phyloP scores from a whole-genome alignment of 1,140 invertebrate genomes.

The Psilanteris sp. region DNA sequence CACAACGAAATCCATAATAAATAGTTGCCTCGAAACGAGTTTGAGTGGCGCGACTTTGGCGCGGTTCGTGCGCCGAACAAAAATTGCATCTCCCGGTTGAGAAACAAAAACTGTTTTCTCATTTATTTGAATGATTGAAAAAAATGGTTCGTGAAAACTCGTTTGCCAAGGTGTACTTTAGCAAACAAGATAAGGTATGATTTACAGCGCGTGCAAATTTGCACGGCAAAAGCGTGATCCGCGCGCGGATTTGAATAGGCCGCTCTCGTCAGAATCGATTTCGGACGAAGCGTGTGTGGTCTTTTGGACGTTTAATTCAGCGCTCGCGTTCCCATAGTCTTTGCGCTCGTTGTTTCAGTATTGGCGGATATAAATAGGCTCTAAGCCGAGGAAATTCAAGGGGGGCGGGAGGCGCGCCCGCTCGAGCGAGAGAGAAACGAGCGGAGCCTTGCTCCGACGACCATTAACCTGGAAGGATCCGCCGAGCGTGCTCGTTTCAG shows the following conservation, averaged over 20 bases:
- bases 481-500: constrained; percentile 18
- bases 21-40: too few species aligned
- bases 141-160: background rate
- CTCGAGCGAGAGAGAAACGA: constrained; percentile 29
- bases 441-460: constrained; percentile 38
- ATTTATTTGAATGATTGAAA: too few species aligned
- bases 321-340: constrained; percentile 48
- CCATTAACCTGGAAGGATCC: constrained; percentile 48
- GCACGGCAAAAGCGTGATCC: constrained; percentile 15
- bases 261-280: constrained; percentile 55
- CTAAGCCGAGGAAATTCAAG: constrained; percentile 42
- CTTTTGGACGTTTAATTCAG: constrained; percentile 57
- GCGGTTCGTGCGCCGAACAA: too few species aligned
- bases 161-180: constrained; percentile 13
- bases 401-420: constrained; percentile 35
- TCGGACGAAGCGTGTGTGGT: constrained; percentile 55
- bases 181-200: constrained; percentile 37
- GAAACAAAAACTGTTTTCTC: too few species aligned
- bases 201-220: constrained; percentile 33
- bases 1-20: too few species aligned
- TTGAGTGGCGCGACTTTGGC: too few species aligned
- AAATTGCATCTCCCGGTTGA: too few species aligned
- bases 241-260: constrained; percentile 40
- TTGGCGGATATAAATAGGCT: constrained; percentile 62
- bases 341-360: constrained; percentile 44